Evolutionary conservation across 2,113 vertebrate species (phyloP).

Genomic region (Chionomys nivalis): DNA sequence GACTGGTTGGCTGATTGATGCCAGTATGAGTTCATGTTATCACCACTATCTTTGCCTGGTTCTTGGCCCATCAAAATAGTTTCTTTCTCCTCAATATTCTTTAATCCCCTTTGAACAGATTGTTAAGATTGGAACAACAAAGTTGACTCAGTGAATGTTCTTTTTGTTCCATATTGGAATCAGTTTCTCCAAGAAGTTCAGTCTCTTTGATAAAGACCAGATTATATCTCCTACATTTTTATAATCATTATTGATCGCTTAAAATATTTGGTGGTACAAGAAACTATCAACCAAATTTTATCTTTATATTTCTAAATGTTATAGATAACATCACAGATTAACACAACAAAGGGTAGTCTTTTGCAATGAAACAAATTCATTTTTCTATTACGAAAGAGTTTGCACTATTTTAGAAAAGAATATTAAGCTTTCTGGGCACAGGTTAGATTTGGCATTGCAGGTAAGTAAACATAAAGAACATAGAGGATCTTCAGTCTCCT

Average conservation of each 20-base stretch:
- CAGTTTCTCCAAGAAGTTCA: not conserved
- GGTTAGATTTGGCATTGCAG: constrained; percentile 52
- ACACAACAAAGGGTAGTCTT: not conserved
- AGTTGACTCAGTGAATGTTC: fast-evolving
- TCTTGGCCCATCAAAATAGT: not conserved
- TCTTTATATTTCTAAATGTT: not conserved
- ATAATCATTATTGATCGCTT: not conserved
- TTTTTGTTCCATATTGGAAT: not conserved
- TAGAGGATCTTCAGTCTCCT: constrained; percentile 60
- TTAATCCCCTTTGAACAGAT: not conserved
- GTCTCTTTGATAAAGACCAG: not conserved
- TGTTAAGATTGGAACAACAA: not conserved
- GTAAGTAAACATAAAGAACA: constrained; percentile 65
- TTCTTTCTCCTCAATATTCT: not conserved
- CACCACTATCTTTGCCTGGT: not conserved
- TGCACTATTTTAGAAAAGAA: constrained; percentile 31
- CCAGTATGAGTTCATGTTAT: not conserved
- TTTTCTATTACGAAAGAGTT: not conserved
- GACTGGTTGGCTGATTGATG: not conserved
- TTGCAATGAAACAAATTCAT: not conserved
- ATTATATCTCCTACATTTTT: not conserved
- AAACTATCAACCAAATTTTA: not conserved
- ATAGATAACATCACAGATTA: not conserved
- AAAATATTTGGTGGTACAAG: not conserved
- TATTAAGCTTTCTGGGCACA: constrained; percentile 56